Evolutionary conservation across 2,797 vertebrate species (phyloP).

Genomic region (Acanthiza pusilla): DNA sequence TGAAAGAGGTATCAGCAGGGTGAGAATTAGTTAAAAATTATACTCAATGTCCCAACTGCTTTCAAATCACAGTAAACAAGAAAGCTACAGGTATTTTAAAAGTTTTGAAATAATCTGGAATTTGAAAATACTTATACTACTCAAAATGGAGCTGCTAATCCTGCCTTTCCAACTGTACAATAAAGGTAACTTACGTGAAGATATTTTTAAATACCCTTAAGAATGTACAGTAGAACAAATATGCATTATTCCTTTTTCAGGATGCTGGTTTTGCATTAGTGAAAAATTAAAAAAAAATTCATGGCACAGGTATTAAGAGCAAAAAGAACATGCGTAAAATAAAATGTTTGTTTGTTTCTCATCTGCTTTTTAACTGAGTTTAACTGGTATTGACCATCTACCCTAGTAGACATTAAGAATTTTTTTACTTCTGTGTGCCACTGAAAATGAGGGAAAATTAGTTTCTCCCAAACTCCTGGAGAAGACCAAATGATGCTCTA

Average conservation of each 20-base stretch:
- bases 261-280: background rate
- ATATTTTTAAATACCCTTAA: background rate
- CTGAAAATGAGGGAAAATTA: background rate
- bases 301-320: background rate
- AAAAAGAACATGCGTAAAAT: background rate
- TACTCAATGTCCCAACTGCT: background rate
- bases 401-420: background rate
- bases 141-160: background rate
- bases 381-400: background rate
- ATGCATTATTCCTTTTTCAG: background rate
- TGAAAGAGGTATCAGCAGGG: background rate
- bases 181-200: background rate
- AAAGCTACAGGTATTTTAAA: background rate
- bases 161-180: background rate
- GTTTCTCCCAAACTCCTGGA: background rate
- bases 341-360: background rate
- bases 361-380: background rate
- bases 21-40: background rate
- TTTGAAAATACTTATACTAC: background rate
- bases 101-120: background rate
- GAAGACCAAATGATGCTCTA: background rate
- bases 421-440: background rate
- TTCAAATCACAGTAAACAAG: background rate
- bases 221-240: background rate
- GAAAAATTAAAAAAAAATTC: background rate